phyloP scores from a whole-genome alignment of 2,797 vertebrate genomes.

The Rhadinocentrus ornatus region DNA sequence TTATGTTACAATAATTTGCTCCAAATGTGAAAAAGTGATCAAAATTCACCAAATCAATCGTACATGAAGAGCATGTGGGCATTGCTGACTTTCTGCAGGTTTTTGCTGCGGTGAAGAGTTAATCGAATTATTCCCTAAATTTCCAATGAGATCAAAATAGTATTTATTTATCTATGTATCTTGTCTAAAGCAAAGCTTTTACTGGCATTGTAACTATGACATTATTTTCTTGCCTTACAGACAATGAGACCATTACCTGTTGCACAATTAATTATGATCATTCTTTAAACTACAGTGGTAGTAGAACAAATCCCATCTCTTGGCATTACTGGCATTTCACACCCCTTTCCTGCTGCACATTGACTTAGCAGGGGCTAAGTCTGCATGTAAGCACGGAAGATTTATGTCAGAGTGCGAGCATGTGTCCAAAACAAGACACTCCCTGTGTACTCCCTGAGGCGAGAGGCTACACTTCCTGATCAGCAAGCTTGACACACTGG shows the following conservation, averaged over 20 bases:
- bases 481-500: conserved; percentile 81
- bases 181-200: conserved; percentile 1
- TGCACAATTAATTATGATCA: not conserved
- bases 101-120: not conserved
- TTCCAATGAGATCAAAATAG: too few species aligned
- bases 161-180: too few species aligned
- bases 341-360: conserved; percentile 30
- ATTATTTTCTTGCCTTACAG: not conserved
- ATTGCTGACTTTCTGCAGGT: not conserved
- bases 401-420: conserved; percentile 74
- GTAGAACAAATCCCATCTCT: too few species aligned
- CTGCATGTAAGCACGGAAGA: conserved; percentile 68
- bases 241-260: conserved; percentile 2
- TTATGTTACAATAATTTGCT: too few species aligned
- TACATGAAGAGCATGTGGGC: rapidly evolving
- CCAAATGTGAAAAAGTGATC: too few species aligned
- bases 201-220: not conserved
- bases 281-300: not conserved
- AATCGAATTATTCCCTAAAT: too few species aligned
- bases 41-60: not conserved
- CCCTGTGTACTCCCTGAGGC: conserved; percentile 77
- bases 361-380: conserved; percentile 44
- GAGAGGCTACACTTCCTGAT: conserved; percentile 80
- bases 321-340: conserved; percentile 24
- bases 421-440: conserved; percentile 79